These are phyloP conservation scores for Meteorus sp. DNA, from an alignment of 1,140 invertebrate genomes.

Conservation along the genomic window DNA sequence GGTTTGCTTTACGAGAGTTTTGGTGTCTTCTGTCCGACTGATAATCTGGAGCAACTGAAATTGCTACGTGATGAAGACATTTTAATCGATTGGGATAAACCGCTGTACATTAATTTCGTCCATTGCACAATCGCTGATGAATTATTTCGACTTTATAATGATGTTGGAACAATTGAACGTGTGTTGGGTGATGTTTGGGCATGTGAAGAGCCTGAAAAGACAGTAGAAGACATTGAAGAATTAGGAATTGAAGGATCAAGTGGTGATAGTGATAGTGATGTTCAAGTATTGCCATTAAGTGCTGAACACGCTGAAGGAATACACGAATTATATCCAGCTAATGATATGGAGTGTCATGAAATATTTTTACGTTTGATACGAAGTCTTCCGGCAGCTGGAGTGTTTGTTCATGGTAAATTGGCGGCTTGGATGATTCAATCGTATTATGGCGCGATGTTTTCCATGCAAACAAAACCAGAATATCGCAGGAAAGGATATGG, in stretches of 20 bases:
- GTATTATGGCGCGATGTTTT: conserved; percentile 87
- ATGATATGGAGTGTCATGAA: conserved; percentile 80
- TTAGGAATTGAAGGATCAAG: background rate
- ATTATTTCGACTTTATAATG: conserved; percentile 68
- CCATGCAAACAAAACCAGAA: conserved; percentile 84
- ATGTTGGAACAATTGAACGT: conserved; percentile 69
- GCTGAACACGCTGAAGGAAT: conserved; percentile 77
- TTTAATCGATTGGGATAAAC: conserved; percentile 74
- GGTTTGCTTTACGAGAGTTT: conserved; percentile 77
- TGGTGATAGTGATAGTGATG: conserved; percentile 29
- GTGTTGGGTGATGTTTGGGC: conserved; percentile 77
- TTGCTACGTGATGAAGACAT: conserved; percentile 72
- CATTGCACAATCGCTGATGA: conserved; percentile 75
- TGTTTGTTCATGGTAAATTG: conserved; percentile 69
- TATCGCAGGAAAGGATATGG: conserved; percentile 74
- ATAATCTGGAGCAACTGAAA: conserved; percentile 69
- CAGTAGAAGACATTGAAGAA: too few species aligned
- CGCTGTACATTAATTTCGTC: conserved; percentile 81
- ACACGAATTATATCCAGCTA: conserved; percentile 81
- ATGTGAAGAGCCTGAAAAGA: conserved; percentile 61
- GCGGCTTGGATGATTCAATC: conserved; percentile 86
- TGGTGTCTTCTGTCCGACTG: conserved; percentile 77
- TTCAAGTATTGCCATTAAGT: conserved; percentile 62
- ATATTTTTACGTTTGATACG: conserved; percentile 77
- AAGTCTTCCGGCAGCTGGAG: conserved; percentile 74